Conservation (phyloP, 64 coral and sea anemone species). For the Porites australiensis region DNA sequence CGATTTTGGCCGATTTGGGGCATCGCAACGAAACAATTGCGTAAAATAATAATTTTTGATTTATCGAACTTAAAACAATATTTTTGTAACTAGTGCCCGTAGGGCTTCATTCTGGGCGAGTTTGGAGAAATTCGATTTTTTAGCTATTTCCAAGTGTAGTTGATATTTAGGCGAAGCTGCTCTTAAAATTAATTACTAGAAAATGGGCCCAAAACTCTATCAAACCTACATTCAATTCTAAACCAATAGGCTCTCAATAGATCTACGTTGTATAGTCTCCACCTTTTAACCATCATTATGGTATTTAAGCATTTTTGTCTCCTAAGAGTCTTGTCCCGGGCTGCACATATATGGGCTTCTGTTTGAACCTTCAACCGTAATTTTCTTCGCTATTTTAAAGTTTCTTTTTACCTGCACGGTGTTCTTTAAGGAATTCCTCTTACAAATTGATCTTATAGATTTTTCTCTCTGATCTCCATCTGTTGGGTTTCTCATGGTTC, state of each 20-base stretch:
- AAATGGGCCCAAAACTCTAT: background rate
- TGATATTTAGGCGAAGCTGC: constrained; percentile 13
- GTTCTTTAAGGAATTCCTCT: too few species aligned
- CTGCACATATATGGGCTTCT: too few species aligned
- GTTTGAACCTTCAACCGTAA: background rate
- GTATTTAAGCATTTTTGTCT: background rate
- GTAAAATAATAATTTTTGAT: background rate
- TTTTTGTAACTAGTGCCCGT: constrained; percentile 16
- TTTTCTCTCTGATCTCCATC: background rate
- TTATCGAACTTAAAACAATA: background rate
- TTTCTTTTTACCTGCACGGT: background rate
- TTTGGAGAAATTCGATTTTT: constrained; percentile 14
- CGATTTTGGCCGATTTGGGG: background rate
- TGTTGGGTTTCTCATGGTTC: background rate
- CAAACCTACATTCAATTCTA: background rate
- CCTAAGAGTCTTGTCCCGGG: background rate
- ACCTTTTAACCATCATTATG: too few species aligned
- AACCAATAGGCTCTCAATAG: background rate
- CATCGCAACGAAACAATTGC: background rate
- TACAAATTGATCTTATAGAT: background rate
- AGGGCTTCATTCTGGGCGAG: constrained; percentile 6
- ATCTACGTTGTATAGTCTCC: background rate
- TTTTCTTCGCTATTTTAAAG: background rate
- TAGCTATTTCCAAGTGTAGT: constrained; percentile 13
- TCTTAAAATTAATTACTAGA: background rate